These are phyloP conservation scores for Synodontis membranacea DNA, from an alignment of 2,113 vertebrate species.

Conservation along the genomic window DNA sequence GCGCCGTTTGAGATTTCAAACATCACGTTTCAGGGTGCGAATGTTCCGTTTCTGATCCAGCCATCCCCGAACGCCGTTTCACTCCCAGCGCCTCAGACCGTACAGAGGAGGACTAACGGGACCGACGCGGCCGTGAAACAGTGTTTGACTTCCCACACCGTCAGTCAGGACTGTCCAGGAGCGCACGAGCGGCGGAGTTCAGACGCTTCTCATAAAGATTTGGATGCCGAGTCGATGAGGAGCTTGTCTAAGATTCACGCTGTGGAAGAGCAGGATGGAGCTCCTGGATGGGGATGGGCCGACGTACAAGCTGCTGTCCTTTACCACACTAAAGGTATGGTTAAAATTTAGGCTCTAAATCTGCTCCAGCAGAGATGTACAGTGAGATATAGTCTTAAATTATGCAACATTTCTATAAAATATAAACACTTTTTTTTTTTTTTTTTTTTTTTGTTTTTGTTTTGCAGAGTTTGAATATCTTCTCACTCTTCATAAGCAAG, in stretches of 20 bases:
- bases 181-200: constrained; percentile 75
- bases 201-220: constrained; percentile 85
- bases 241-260: constrained; percentile 85
- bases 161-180: constrained; percentile 76
- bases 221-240: constrained; percentile 80
- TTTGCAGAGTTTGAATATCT: constrained; percentile 84
- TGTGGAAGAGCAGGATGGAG: constrained; percentile 81
- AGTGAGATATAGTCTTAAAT: too few species aligned
- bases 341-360: too few species aligned
- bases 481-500: constrained; percentile 89
- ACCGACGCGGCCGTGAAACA: constrained; percentile 65
- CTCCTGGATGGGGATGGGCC: constrained; percentile 83
- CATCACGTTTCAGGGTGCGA: constrained; percentile 58
- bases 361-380: too few species aligned
- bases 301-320: constrained; percentile 86
- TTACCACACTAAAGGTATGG: constrained; percentile 91
- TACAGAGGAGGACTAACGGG: constrained; percentile 83
- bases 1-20: constrained; percentile 26
- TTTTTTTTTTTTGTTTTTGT: not conserved
- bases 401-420: constrained; percentile 51
- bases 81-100: constrained; percentile 72
- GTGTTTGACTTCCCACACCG: constrained; percentile 66
- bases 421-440: too few species aligned
- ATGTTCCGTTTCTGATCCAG: constrained; percentile 17
- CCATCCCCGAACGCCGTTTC: constrained; percentile 23